Evolutionary conservation across 2,888 invertebrate species (phyloP).

Genomic region (Metallyticus violacea): DNA sequence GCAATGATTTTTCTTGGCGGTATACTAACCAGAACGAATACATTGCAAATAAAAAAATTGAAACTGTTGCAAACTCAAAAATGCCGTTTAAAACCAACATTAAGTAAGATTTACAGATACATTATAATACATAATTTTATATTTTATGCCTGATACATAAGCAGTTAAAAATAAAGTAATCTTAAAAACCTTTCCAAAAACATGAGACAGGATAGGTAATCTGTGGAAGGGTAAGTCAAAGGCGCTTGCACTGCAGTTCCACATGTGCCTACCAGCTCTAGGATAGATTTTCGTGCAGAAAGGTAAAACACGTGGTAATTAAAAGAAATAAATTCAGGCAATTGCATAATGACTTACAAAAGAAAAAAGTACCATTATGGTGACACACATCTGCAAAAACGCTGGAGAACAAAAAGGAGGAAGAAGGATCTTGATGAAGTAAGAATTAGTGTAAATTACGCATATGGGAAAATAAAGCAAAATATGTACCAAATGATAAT

Average conservation of each 20-base stretch:
- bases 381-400: conserved; percentile 74
- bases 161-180: too few relatives aligned
- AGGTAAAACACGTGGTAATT: conserved; percentile 8
- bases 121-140: too few relatives aligned
- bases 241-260: background rate
- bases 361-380: conserved; percentile 77
- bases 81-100: too few relatives aligned
- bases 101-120: too few relatives aligned
- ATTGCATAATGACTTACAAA: conserved; percentile 52
- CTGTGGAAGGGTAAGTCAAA: background rate
- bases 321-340: background rate
- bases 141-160: too few relatives aligned
- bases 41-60: background rate
- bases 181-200: background rate
- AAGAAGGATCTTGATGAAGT: conserved; percentile 80
- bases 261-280: background rate
- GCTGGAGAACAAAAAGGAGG: conserved; percentile 73
- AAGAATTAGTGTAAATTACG: conserved; percentile 25
- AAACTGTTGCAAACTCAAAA: too few relatives aligned
- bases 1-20: background rate
- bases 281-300: background rate
- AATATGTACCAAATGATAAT: too few relatives aligned
- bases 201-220: background rate
- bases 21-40: background rate
- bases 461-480: too few relatives aligned